Conservation (phyloP, 2,888 invertebrate species). For the Dynastes tityus region DNA sequence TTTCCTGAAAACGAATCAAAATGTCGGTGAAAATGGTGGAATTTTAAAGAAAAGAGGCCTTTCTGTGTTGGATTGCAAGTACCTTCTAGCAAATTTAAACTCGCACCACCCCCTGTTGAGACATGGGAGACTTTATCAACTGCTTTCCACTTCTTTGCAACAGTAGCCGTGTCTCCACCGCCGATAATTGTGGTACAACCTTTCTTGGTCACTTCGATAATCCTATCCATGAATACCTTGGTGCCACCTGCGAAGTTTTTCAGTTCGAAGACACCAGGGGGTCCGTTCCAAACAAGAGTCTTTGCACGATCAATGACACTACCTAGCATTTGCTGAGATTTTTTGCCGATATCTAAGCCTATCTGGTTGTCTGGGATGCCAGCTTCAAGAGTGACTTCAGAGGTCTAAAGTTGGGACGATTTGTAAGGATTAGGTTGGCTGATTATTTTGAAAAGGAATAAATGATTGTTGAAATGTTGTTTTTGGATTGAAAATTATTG, state of each 20-base stretch:
- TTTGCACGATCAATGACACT: conserved; percentile 91
- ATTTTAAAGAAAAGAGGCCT: too few relatives aligned
- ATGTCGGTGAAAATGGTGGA: not conserved
- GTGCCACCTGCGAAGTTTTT: conserved; percentile 95
- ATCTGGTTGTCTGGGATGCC: conserved; percentile 96
- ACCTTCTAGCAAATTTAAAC: conserved; percentile 92
- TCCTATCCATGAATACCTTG: conserved; percentile 93
- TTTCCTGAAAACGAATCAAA: conserved; percentile 74
- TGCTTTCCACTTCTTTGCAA: conserved; percentile 96
- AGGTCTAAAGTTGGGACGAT: conserved; percentile 68
- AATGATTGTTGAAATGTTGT: not conserved
- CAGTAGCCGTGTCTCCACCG: conserved; percentile 94
- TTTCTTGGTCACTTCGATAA: conserved; percentile 88
- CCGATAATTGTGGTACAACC: conserved; percentile 94
- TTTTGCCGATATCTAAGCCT: conserved; percentile 96
- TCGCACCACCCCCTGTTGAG: conserved; percentile 94
- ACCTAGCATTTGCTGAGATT: conserved; percentile 85
- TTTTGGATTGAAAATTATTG: conserved; percentile 1
- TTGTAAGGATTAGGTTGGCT: not conserved
- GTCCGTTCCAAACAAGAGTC: conserved; percentile 99
- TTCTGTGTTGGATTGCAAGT: conserved; percentile 55
- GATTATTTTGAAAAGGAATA: not conserved
- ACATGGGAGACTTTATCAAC: conserved; percentile 97
- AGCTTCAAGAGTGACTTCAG: conserved; percentile 81
- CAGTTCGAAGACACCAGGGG: conserved; percentile 98